Conservation (phyloP, 2,797 vertebrate genomes). For the Notoglanidium macrostoma region DNA sequence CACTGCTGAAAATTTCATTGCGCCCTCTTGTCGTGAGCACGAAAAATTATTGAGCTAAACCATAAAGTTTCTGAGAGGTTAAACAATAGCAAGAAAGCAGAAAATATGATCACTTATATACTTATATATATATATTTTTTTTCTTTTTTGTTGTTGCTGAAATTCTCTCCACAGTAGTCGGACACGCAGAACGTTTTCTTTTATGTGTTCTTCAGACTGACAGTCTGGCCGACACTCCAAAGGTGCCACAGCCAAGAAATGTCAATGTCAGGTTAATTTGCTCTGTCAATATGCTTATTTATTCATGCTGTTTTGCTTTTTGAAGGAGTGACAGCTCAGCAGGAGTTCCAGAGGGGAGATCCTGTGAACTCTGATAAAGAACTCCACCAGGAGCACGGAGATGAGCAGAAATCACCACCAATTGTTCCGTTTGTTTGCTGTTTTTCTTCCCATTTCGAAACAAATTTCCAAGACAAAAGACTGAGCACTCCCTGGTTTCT, state of each 20-base stretch:
- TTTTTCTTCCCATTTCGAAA: slow-evolving; percentile 54
- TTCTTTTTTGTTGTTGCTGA: too few species aligned
- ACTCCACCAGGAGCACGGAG: slow-evolving; percentile 59
- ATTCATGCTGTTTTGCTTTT: slow-evolving; percentile 50
- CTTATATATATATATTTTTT: too few species aligned
- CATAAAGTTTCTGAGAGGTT: background rate
- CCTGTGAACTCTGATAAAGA: slow-evolving; percentile 63
- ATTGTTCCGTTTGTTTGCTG: slow-evolving; percentile 53
- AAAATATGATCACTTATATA: background rate
- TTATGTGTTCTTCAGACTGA: slow-evolving; percentile 25
- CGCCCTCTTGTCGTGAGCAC: background rate
- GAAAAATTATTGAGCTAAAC: background rate
- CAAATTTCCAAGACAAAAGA: slow-evolving; percentile 56
- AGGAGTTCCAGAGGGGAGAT: slow-evolving; percentile 49
- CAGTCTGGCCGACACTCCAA: slow-evolving; percentile 35
- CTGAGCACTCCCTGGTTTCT: slow-evolving; percentile 57
- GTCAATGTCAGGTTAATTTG: slow-evolving; percentile 54
- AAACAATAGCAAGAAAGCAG: background rate
- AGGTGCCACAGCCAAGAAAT: slow-evolving; percentile 52
- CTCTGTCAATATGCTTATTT: slow-evolving; percentile 53
- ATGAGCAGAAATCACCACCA: slow-evolving; percentile 43
- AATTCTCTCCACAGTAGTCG: background rate
- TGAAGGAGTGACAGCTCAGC: slow-evolving; percentile 47
- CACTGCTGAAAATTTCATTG: background rate
- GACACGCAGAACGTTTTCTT: background rate